These are phyloP conservation scores for Leiothrix lutea DNA, from an alignment of 2,113 vertebrate genomes.

Conservation along the genomic window DNA sequence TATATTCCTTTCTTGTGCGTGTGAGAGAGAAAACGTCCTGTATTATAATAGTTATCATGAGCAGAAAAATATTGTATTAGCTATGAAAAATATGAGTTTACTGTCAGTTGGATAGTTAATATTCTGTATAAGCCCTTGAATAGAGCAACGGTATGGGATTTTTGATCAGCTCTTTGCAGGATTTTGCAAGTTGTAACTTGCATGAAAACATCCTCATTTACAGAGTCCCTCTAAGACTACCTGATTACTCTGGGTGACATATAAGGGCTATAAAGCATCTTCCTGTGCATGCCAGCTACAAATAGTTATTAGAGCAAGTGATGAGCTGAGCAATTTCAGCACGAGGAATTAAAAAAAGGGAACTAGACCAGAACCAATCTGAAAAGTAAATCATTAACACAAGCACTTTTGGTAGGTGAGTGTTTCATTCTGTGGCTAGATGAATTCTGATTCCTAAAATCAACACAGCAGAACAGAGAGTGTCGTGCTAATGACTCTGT, in stretches of 20 bases:
- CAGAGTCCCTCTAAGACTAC: neutral
- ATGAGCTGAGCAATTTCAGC: neutral
- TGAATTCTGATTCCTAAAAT: conserved; percentile 52
- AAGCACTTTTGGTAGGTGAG: conserved; percentile 31
- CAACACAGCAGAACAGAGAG: conserved; percentile 50
- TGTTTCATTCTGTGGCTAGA: conserved; percentile 8
- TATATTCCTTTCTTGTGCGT: neutral
- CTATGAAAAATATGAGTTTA: neutral
- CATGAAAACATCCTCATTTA: neutral
- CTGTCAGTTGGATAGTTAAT: neutral
- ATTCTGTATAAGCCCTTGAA: neutral
- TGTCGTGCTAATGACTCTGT: conserved; percentile 33
- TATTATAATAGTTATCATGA: neutral
- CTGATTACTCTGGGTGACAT: neutral
- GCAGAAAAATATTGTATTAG: neutral
- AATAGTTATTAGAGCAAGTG: neutral
- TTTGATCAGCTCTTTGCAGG: neutral
- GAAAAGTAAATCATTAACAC: conserved; percentile 73
- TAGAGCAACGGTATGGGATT: neutral
- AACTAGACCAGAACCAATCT: neutral
- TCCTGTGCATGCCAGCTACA: neutral
- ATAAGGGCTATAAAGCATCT: neutral
- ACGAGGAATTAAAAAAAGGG: neutral
- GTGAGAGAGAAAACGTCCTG: neutral
- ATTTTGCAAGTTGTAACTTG: neutral